Conservation (phyloP, 2,888 invertebrate species). For the Caenorhabditis becei region DNA sequence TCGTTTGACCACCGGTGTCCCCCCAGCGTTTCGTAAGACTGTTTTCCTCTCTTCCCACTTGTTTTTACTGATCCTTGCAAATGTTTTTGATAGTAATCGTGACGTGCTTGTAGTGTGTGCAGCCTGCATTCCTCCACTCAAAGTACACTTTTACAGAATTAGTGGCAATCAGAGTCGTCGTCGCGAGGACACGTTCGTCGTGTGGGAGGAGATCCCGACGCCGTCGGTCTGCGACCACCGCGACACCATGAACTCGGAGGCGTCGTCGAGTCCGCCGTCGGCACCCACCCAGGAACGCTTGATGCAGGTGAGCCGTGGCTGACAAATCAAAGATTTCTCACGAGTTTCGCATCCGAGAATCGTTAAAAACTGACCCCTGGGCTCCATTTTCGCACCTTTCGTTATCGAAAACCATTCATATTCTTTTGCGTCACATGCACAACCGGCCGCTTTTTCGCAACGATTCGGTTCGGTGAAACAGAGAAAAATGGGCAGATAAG, state of each 20-base stretch:
- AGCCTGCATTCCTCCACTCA: neutral
- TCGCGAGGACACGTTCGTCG: conserved; percentile 59
- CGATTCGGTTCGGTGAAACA: conserved; percentile 32
- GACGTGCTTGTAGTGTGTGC: conserved; percentile 9
- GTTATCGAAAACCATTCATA: neutral
- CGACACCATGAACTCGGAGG: conserved; percentile 57
- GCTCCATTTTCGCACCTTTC: conserved; percentile 30
- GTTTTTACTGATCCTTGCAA: neutral
- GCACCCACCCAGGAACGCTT: conserved; percentile 69
- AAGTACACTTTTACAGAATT: conserved; percentile 30
- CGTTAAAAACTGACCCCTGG: conserved; percentile 23
- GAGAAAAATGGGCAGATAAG: conserved; percentile 4
- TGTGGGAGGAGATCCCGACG: conserved; percentile 68
- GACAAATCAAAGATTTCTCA: conserved; percentile 22
- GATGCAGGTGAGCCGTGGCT: conserved; percentile 61
- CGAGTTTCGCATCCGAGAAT: conserved; percentile 5
- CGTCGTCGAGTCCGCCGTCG: conserved; percentile 51
- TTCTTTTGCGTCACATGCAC: conserved; percentile 45
- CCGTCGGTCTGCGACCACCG: conserved; percentile 67
- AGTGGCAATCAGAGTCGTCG: conserved; percentile 49
- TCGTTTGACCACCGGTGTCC: neutral
- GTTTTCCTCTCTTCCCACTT: neutral
- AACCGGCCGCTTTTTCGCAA: conserved; percentile 1
- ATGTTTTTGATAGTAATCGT: conserved; percentile 16
- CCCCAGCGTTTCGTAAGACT: too few relatives aligned